Evolutionary conservation across 2,888 invertebrate genomes (phyloP).

Genomic region (Sialis fuliginosa): DNA sequence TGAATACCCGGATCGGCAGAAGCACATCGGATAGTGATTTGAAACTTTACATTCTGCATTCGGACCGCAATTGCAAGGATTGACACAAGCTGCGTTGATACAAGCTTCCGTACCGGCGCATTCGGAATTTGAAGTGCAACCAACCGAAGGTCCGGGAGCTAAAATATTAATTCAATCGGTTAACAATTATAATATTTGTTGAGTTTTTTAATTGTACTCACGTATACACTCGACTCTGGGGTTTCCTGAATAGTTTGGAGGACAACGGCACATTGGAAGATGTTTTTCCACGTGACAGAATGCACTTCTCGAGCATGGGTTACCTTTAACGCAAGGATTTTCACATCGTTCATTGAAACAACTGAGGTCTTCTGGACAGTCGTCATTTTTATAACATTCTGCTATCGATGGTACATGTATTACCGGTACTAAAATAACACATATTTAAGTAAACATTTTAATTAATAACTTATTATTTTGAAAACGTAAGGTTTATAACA

Average conservation of each 20-base stretch:
- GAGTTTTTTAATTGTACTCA: slow-evolving; percentile 30
- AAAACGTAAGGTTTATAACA: neutral
- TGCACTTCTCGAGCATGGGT: slow-evolving; percentile 63
- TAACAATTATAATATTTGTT: neutral
- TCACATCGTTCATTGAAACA: slow-evolving; percentile 62
- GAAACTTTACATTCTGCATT: slow-evolving; percentile 67
- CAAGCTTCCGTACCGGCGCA: slow-evolving; percentile 72
- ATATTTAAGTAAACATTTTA: neutral
- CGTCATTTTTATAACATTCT: slow-evolving; percentile 62
- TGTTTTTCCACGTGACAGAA: slow-evolving; percentile 67
- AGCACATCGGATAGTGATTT: slow-evolving; percentile 74
- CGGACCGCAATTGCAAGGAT: slow-evolving; percentile 71
- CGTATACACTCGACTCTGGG: slow-evolving; percentile 55
- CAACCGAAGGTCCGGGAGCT: slow-evolving; percentile 45
- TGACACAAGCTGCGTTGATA: slow-evolving; percentile 59
- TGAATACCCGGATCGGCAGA: slow-evolving; percentile 63
- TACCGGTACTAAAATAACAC: slow-evolving; percentile 24
- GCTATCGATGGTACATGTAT: slow-evolving; percentile 25
- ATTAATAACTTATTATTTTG: neutral
- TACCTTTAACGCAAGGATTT: slow-evolving; percentile 51
- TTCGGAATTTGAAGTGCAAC: slow-evolving; percentile 62
- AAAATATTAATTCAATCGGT: slow-evolving; percentile 5
- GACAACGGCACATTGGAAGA: slow-evolving; percentile 62
- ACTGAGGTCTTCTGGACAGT: slow-evolving; percentile 55
- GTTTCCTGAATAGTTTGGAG: slow-evolving; percentile 57